Evolutionary conservation across 2,113 vertebrate species (phyloP).

Genomic region (Sylvia atricapilla): DNA sequence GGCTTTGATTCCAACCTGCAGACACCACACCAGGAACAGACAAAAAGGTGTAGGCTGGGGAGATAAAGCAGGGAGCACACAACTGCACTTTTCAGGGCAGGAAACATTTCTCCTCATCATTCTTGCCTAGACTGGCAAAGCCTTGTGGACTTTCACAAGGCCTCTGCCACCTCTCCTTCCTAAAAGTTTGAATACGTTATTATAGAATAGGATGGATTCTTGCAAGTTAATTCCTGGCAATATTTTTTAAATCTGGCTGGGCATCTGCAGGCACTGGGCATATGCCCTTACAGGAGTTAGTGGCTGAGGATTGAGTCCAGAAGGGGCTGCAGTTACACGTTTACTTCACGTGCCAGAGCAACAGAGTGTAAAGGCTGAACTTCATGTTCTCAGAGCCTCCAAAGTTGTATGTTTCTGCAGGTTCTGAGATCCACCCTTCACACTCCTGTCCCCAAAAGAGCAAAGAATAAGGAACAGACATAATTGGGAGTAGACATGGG

Average conservation of each 20-base stretch:
- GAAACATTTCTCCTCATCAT: not conserved
- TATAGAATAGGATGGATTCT: not conserved
- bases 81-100: not conserved
- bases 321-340: not conserved
- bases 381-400: not conserved
- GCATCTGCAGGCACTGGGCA: not conserved
- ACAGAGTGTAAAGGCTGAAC: not conserved
- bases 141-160: not conserved
- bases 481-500: not conserved
- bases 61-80: rapidly evolving
- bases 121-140: not conserved
- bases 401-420: not conserved
- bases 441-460: not conserved
- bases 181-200: not conserved
- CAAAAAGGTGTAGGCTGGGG: not conserved
- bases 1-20: not conserved
- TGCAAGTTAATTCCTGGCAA: not conserved
- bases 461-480: not conserved
- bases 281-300: not conserved
- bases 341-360: not conserved
- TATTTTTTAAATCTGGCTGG: not conserved
- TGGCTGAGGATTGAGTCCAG: not conserved
- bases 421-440: not conserved
- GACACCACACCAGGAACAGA: not conserved
- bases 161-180: not conserved